A percentile compares a stretch with the other conserved stretches of the same genome.
Evolutionary conservation across 2,113 vertebrate genomes (phyloP).

Genomic region (Chitala chitala): DNA sequence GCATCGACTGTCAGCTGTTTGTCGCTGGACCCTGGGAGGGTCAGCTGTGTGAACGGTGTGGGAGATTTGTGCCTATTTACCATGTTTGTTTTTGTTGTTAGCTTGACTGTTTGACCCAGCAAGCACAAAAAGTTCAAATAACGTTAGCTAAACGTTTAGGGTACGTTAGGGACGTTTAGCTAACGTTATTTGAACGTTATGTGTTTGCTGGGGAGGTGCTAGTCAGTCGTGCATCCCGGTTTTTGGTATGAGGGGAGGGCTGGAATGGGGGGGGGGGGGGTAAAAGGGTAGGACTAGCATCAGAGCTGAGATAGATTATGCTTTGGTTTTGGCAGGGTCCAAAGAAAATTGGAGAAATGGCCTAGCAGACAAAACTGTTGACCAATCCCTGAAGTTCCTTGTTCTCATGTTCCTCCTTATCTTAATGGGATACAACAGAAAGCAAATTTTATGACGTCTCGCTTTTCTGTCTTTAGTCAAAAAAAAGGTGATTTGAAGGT

Average conservation of each 20-base stretch:
- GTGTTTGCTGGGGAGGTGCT: no score
- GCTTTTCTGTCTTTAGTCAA: no score
- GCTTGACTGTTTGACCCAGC: constrained; percentile 62
- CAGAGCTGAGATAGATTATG: neutral
- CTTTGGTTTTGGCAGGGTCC: constrained; percentile 12
- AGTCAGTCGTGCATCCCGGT: constrained; percentile 59
- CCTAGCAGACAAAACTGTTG: constrained; percentile 14
- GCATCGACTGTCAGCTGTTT: constrained; percentile 83
- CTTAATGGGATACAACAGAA: neutral
- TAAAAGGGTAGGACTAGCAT: neutral
- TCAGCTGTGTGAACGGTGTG: constrained; percentile 64
- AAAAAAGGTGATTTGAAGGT: no score
- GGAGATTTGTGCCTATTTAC: constrained; percentile 53
- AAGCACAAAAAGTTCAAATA: no score
- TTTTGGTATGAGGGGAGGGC: constrained; percentile 49
- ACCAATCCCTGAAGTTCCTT: neutral
- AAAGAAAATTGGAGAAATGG: constrained; percentile 22
- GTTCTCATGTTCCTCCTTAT: neutral
- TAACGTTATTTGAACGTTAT: no score
- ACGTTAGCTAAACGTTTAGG: no score
- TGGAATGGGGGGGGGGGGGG: neutral
- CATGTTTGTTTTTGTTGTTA: constrained; percentile 55
- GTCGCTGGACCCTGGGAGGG: constrained; percentile 70
- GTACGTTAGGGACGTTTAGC: no score
- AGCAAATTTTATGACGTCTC: no score